A percentile compares a stretch with the other conserved stretches of the same genome.
These are phyloP conservation scores for Trichechus manatus DNA, from an alignment of 2,113 vertebrate genomes.

Conservation along the genomic window DNA sequence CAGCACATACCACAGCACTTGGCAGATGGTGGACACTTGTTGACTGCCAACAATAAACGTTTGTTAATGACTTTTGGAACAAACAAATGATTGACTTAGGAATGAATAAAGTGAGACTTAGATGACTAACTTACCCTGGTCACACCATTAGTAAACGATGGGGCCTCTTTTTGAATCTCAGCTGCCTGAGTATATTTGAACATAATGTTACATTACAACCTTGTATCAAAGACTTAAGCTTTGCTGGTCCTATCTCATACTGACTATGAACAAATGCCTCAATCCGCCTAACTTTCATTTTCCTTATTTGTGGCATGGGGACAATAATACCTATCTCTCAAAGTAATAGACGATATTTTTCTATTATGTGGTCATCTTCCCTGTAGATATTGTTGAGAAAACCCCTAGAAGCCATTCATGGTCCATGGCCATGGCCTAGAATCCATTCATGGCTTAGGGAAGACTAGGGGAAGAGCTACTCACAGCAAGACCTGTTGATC, in stretches of 20 bases:
- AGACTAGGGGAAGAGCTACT: neutral
- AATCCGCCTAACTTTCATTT: neutral
- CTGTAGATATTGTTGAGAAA: neutral
- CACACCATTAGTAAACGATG: neutral
- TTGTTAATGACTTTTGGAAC: neutral
- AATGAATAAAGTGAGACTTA: neutral
- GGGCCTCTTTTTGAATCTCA: neutral
- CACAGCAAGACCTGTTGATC: neutral
- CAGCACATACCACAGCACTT: neutral
- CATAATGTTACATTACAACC: neutral
- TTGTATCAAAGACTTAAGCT: neutral
- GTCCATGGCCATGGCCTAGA: neutral
- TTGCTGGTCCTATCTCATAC: neutral
- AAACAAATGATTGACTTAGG: neutral
- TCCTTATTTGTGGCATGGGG: neutral
- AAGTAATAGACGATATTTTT: neutral
- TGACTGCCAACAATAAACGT: neutral
- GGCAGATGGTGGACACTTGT: neutral
- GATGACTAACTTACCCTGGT: neutral
- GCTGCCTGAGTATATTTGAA: neutral
- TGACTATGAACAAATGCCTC: neutral
- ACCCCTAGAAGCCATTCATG: neutral
- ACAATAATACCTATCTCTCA: neutral
- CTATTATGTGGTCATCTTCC: neutral
- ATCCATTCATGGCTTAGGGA: neutral